Evolutionary conservation across 2,113 vertebrate genomes (phyloP).

Genomic region (Sebastes schlegelii): DNA sequence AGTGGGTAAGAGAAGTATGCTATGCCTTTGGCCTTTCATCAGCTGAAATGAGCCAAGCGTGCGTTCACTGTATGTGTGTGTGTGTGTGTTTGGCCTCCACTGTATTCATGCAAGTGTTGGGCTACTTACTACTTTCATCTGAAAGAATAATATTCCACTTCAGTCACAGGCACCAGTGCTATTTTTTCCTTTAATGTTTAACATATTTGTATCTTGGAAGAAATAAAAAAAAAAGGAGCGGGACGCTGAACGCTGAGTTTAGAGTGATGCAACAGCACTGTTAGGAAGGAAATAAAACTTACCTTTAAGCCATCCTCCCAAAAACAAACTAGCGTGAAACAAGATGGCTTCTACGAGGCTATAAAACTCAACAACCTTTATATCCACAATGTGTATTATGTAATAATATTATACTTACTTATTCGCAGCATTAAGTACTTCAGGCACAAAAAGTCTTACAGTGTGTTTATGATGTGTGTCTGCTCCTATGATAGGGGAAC

Average conservation of each 20-base stretch:
- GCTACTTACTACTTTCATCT: conserved; percentile 68
- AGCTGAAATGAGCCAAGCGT: conserved; percentile 5
- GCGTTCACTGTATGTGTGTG: neutral
- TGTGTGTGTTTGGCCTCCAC: conserved; percentile 11
- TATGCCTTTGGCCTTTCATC: conserved; percentile 29
- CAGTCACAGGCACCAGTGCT: neutral
- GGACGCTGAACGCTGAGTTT: neutral
- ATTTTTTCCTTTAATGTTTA: neutral
- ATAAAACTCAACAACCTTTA: conserved; percentile 8
- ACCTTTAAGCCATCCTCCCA: conserved; percentile 37
- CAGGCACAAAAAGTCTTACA: conserved; percentile 10
- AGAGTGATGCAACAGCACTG: neutral
- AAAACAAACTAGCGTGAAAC: conserved; percentile 26
- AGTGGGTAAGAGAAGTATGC: neutral
- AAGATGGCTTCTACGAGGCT: neutral
- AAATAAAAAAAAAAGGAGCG: neutral
- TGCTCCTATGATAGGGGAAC: conserved; percentile 2
- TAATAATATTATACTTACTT: conserved; percentile 63
- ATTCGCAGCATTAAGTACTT: conserved; percentile 20
- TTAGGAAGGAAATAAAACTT: conserved; percentile 52
- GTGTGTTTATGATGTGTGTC: conserved; percentile 6
- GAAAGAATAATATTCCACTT: conserved; percentile 31
- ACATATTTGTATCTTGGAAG: neutral
- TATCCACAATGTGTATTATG: neutral
- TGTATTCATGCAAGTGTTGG: conserved; percentile 13